Evolutionary conservation across 1,140 invertebrate genomes (phyloP), one percentile per base, ranked within the genome.

Genomic region (Teleogryllus occipitalis): DNA sequence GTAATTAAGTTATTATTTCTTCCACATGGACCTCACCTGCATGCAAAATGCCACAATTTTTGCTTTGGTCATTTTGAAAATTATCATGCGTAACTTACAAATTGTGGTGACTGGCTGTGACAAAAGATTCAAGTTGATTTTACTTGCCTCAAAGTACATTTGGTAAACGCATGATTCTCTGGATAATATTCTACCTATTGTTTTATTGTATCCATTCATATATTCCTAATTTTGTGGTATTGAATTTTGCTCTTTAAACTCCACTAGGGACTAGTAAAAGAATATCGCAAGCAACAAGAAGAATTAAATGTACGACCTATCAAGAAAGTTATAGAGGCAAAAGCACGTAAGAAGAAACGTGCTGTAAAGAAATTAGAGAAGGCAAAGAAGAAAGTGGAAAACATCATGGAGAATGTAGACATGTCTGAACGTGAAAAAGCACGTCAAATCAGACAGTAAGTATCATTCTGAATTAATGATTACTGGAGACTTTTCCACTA

Each of bases 301-400:
- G 97, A 97, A 82, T 91, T 99, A 8, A 97, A 99, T 87, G 93
- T 93, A 0, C 88, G 96, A 78, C 96, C 98, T 18, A 98, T 99
- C 75, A 99, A 99, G 86, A 99, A 99, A 89, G 95, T 99, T 0
- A 92, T 97, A 82, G 97, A 99, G 89, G 98, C 98, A 0, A 99
- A 98, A 86, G 96, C 96, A 0, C 91, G 98, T 75, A 99, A 99
- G 89, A 98, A 99, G 91, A 93, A 92, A 84, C 92, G 96, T 81
- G 92, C 94, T 74, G 85, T 94, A 76, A 93, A 92, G 81, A 94
- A 93, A 85, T 86, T 99, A 85, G 96, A 98, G 82, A 96, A 94
- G 83, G 97, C 97, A 0, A 96, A 97, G 86, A 99, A 99, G 87
- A 97, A 96, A 85, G 93, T 97, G 2, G 97, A 99, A 86, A 89